These are phyloP conservation scores for Heliconius congener DNA, from an alignment of 1,140 invertebrate genomes.

Conservation along the genomic window DNA sequence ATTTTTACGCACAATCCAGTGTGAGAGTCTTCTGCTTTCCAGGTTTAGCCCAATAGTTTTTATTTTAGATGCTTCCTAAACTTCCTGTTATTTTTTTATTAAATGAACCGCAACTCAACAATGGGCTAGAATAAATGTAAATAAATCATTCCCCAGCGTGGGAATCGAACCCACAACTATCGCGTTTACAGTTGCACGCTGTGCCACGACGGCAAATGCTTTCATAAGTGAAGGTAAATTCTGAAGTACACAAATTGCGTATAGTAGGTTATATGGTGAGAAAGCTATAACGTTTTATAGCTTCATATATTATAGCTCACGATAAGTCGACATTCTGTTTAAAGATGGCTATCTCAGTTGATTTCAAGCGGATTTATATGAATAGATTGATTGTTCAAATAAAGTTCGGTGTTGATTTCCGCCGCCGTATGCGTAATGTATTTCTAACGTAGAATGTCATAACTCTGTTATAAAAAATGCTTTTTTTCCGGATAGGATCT, in stretches of 20 bases:
- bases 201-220: not conserved
- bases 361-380: not conserved
- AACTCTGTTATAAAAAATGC: too few relatives aligned
- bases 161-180: not conserved
- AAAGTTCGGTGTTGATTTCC: too few relatives aligned
- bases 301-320: conserved; percentile 3
- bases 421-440: too few relatives aligned
- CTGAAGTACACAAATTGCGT: not conserved
- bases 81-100: too few relatives aligned
- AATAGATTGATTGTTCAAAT: not conserved
- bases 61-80: too few relatives aligned
- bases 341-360: not conserved
- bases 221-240: not conserved
- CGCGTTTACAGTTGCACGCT: not conserved
- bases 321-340: not conserved
- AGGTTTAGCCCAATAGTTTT: too few relatives aligned
- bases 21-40: too few relatives aligned
- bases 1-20: too few relatives aligned
- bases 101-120: too few relatives aligned
- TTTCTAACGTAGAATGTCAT: too few relatives aligned
- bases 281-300: conserved; percentile 1
- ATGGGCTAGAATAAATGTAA: too few relatives aligned
- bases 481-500: too few relatives aligned
- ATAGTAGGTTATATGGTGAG: not conserved
- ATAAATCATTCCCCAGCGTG: not conserved